Conservation (phyloP, 2,113 vertebrate species). For the Sylvilagus bachmani region DNA sequence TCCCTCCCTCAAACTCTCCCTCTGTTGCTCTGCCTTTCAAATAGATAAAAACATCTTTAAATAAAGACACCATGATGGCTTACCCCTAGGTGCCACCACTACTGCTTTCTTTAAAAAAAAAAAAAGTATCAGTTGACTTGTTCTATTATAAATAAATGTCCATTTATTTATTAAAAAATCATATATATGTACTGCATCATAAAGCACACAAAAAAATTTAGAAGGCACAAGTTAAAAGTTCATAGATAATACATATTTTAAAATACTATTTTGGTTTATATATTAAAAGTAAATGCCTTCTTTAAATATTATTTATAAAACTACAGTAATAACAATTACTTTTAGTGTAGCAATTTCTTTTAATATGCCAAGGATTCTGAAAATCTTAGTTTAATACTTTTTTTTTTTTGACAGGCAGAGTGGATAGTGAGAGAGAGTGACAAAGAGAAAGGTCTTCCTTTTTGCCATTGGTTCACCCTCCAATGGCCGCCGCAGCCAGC, state of each 20-base stretch:
- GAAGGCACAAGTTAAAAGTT: not conserved
- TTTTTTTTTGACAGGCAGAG: too few species aligned
- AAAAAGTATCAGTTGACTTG: not conserved
- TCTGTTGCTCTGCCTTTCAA: too few species aligned
- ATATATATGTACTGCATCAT: not conserved
- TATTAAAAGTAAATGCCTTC: not conserved
- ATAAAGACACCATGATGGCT: too few species aligned
- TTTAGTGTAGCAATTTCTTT: not conserved
- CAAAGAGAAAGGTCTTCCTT: too few species aligned
- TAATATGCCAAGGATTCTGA: not conserved
- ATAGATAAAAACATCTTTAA: too few species aligned
- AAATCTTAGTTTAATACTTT: not conserved
- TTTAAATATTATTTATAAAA: conserved; percentile 38
- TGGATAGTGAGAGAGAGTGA: too few species aligned
- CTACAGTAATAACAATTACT: not conserved
- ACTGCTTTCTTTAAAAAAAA: not conserved
- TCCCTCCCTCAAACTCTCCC: too few species aligned
- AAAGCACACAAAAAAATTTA: conserved; percentile 32
- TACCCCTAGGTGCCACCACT: too few species aligned
- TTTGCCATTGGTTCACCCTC: too few species aligned
- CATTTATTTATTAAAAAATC: conserved; percentile 23
- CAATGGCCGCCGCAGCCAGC: too few species aligned
- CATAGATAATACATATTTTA: not conserved
- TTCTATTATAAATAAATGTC: not conserved
- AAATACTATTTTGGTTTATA: not conserved